Percentiles rank a stretch among this genome's conserved stretches.
Evolutionary conservation across 2,113 vertebrate genomes (phyloP).

Genomic region (Centropus bengalensis): DNA sequence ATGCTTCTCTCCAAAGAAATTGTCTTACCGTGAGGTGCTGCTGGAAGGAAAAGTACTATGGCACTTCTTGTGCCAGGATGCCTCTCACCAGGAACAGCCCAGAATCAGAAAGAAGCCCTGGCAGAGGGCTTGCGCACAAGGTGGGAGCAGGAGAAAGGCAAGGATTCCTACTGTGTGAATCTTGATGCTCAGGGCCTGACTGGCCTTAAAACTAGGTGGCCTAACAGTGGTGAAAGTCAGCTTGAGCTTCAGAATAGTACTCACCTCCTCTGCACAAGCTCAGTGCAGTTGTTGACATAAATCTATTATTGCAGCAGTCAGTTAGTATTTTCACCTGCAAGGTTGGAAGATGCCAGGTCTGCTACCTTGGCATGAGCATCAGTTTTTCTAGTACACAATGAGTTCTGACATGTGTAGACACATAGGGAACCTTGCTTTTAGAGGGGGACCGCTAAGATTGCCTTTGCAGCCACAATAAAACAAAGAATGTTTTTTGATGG

Average conservation of each 20-base stretch:
- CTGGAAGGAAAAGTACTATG: not conserved
- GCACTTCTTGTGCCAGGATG: not conserved
- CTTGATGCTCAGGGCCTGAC: not conserved
- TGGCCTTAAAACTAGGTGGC: not conserved
- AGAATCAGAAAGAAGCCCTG: not conserved
- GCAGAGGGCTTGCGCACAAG: not conserved
- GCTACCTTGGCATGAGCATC: fast-evolving
- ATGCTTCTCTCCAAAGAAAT: not conserved
- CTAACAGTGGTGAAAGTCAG: not conserved
- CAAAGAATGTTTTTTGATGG: not conserved
- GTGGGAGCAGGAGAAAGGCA: not conserved
- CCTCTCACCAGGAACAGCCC: not conserved
- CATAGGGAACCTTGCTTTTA: not conserved
- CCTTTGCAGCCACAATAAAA: not conserved
- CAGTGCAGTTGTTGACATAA: not conserved
- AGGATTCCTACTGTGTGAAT: not conserved
- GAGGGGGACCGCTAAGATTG: not conserved
- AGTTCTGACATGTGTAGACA: not conserved
- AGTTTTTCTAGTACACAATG: not conserved
- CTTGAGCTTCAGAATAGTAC: not conserved
- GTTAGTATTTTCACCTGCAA: not conserved
- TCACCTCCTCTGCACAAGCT: not conserved
- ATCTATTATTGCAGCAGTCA: not conserved
- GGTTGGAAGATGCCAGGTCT: not conserved
- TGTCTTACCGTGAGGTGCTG: not conserved